Conservation (phyloP, 1,140 invertebrate species). For the Ips nitidus region DNA sequence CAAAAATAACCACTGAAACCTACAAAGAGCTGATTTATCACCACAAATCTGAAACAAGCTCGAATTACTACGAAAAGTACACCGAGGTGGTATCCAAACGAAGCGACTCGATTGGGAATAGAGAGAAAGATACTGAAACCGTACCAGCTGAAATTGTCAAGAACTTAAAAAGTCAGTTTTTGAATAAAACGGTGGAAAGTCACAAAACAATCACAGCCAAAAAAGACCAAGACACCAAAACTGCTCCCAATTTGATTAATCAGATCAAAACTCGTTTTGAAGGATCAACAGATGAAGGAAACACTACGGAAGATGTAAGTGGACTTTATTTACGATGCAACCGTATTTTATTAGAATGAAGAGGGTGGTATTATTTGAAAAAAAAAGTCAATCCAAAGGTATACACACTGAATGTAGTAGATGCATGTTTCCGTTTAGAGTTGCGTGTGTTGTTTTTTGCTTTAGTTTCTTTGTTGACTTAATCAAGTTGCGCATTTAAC, state of each 20-base stretch:
- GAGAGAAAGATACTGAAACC: constrained; percentile 42
- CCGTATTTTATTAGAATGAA: no score
- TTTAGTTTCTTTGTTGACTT: no score
- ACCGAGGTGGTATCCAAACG: constrained; percentile 37
- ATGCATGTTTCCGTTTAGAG: no score
- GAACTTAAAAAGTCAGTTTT: constrained; percentile 44
- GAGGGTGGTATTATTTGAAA: no score
- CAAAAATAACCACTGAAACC: constrained; percentile 26
- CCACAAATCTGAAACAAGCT: constrained; percentile 31
- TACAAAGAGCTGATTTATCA: constrained; percentile 38
- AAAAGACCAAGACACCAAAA: constrained; percentile 36
- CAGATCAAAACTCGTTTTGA: constrained; percentile 49
- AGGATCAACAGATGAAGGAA: constrained; percentile 30
- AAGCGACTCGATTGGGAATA: constrained; percentile 24
- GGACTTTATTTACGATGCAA: neutral
- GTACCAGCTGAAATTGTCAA: constrained; percentile 45
- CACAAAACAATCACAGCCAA: constrained; percentile 27
- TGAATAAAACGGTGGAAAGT: constrained; percentile 27
- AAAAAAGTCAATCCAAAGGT: no score
- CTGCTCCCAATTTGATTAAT: constrained; percentile 43
- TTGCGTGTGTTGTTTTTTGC: no score
- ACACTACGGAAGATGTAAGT: constrained; percentile 39
- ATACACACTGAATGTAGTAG: no score
- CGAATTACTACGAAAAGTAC: constrained; percentile 39
- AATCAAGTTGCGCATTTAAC: no score